Base-by-base conservation (phyloP, 2,888 invertebrate species). In the Toxonevra muliebris region DNA sequence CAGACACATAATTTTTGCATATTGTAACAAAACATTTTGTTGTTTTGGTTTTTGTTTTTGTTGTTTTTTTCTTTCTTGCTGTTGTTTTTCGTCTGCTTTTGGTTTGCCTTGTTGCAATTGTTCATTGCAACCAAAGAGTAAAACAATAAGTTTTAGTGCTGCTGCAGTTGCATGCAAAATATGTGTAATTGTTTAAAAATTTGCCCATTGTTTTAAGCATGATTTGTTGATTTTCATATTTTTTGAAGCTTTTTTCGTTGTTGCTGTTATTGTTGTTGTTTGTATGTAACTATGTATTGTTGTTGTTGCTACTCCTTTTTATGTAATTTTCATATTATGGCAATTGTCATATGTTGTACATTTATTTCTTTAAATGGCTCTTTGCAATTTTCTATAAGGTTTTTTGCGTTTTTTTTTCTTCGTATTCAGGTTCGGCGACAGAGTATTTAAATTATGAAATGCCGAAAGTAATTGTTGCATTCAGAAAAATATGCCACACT, bases 141-240 rank as follows among this genome's bases (percentile, higher is more conserved):
- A 65, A 59, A 42, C 59, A 59, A 59, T 59, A 59, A 65, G 58
- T 65, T 59, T 52, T 43, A 52, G 52, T 48, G 48, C 43, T 50
- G 57, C 58, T 59, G 57, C 15, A 54, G 54, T 48, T 15, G 58
- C 64, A 69, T 69, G 70, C 72, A 67, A 69, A 69, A 72, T 73
- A 71, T 69, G 69, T 75, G 72, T 73, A 74, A 73, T 74, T 75
- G 74, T 73, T 73, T 61, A 76, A 78, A 82, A 78, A 80, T 77
- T 81, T 77, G 76, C 78, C 80, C 82, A 82, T 82, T 82, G 81
- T 82, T 79, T 81, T 75, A 74, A 71, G 75, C 76, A 82, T 82
- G 82, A 82, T 82, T 81, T 81, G 81, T 81, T 81, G 80, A 75
- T 78, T 73, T 69, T 73, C 48, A 68, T 69, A 66, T 66, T 42